Evolutionary conservation across 2,888 invertebrate genomes (phyloP), one percentile per base, ranked within the genome.

Genomic region (Drosophila buzzatii): DNA sequence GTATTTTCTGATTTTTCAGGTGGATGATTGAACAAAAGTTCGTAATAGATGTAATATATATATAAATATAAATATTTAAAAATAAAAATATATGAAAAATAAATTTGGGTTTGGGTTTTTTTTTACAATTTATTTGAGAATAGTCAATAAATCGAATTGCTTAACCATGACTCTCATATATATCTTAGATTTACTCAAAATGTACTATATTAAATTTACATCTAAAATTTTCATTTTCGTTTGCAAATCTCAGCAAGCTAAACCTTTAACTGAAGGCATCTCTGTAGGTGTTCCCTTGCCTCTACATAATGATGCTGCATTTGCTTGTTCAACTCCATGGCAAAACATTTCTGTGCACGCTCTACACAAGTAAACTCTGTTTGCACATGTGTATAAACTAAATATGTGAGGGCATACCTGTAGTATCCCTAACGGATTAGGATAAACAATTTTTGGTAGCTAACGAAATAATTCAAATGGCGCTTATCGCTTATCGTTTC

Each of bases 381-480:
- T 23, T n/a, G 20, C 23, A 45, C 9, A 12, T 41, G 18, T 33
- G 8, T 20, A 37, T 37, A 9, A 16, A 12, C n/a, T 42, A 16
- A 12, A 14, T 42, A 41, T 10, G 42, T 18, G 23, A 14, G 42
- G 7, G 16, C 20, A 47, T 4, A 20, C 37, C 18, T 23, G 35
- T 51, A 23, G 35, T 31, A 18, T 20, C 2, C 20, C 7, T 5
- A 20, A 27, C 37, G 18, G 35, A 12, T n/a, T 39, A 37, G 57
- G 33, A 66, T 57, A 77, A 73, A 63, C 61, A 56, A 52, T 45
- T 51, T 49, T 65, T 55, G 51, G 55, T 27, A 51, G 62, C 62
- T 59, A 76, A 80, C 72, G 71, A 85, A 88, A 84, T 85, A 88
- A 88, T 84, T 83, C 77, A 88, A 64, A 78, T 44, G 35, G 41